Percentiles rank a stretch among this genome's conserved stretches.
phyloP scores from a whole-genome alignment of 2,888 invertebrate species.

The Sesia apiformis region DNA sequence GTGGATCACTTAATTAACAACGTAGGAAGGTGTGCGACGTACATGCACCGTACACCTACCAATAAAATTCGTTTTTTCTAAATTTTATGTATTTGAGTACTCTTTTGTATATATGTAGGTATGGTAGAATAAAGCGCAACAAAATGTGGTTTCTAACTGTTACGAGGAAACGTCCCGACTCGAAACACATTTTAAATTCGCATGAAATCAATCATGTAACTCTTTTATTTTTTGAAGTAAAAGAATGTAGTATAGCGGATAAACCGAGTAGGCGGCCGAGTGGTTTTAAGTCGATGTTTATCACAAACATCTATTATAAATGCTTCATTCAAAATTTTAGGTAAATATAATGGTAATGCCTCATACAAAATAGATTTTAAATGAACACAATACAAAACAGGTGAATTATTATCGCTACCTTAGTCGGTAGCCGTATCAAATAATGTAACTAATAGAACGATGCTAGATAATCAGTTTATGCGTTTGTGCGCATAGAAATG shows the following conservation, averaged over 20 bases:
- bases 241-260: not conserved
- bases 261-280: constrained; percentile 29
- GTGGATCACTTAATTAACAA: constrained; percentile 1
- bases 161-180: constrained; percentile 1
- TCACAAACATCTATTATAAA: constrained; percentile 44
- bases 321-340: constrained; percentile 38
- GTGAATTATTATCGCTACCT: constrained; percentile 45
- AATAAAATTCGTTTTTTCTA: not conserved
- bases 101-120: not conserved
- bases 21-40: not conserved
- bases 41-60: not conserved
- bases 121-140: not conserved
- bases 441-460: constrained; percentile 32
- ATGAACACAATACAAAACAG: constrained; percentile 27
- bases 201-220: constrained; percentile 15
- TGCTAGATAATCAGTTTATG: constrained; percentile 44
- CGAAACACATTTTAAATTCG: constrained; percentile 9
- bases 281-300: constrained; percentile 30
- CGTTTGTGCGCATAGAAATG: constrained; percentile 37
- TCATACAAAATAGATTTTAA: constrained; percentile 31
- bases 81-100: not conserved
- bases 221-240: constrained; percentile 4
- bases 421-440: constrained; percentile 48
- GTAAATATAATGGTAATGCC: constrained; percentile 34
- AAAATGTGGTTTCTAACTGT: not conserved